These are phyloP conservation scores for Rotaria macrura DNA, from an alignment of 2,888 invertebrate genomes.

Conservation along the genomic window DNA sequence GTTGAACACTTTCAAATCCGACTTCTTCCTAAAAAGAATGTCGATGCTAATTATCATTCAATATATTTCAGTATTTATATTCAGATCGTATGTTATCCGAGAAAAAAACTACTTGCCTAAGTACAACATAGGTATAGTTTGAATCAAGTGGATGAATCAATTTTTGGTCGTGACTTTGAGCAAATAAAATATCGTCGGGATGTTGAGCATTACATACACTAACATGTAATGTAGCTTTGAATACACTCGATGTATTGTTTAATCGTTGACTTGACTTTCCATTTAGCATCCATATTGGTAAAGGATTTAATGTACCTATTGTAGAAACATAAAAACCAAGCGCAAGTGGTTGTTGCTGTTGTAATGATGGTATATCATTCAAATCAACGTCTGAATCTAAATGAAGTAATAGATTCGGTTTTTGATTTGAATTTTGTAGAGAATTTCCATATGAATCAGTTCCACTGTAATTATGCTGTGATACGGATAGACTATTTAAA, in stretches of 20 bases:
- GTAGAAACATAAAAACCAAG: slow-evolving; percentile 94
- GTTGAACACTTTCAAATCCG: no score
- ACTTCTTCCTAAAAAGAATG: no score
- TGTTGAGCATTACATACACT: slow-evolving; percentile 59
- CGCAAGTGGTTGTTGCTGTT: slow-evolving; percentile 89
- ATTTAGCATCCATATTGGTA: slow-evolving; percentile 58
- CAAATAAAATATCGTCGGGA: slow-evolving; percentile 30
- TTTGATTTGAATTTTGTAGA: not conserved
- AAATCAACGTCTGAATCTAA: not conserved
- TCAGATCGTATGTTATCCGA: no score
- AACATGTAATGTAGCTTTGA: slow-evolving; percentile 75
- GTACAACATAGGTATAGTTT: slow-evolving; percentile 86
- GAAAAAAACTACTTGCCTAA: slow-evolving; percentile 59
- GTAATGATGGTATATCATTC: slow-evolving; percentile 28
- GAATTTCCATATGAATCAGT: not conserved
- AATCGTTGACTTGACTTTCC: not conserved
- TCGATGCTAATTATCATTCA: no score
- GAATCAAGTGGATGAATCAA: slow-evolving; percentile 79
- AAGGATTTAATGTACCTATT: slow-evolving; percentile 70
- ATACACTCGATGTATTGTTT: slow-evolving; percentile 35
- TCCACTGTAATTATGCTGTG: not conserved
- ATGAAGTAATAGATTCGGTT: not conserved
- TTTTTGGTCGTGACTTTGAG: slow-evolving; percentile 37
- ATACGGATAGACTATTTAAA: not conserved
- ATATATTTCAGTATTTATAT: no score